These are phyloP conservation scores for Chaetodon trifasciatus DNA, from an alignment of 2,797 vertebrate genomes.

Conservation along the genomic window DNA sequence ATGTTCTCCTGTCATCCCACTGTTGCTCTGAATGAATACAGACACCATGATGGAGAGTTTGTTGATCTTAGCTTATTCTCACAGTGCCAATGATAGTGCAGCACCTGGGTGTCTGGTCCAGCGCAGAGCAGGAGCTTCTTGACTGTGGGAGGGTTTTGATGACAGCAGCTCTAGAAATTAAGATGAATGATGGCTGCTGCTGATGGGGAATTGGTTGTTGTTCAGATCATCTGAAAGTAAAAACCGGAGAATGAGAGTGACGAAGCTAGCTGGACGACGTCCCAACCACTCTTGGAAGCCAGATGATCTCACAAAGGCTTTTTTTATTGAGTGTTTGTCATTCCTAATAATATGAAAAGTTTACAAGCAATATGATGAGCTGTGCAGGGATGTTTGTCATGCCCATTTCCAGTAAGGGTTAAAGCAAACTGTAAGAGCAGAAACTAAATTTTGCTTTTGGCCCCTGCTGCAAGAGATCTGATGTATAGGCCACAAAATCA, in stretches of 20 bases:
- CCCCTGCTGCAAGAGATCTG: not conserved
- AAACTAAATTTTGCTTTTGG: not conserved
- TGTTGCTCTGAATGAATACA: not conserved
- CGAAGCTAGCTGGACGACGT: too few relatives aligned
- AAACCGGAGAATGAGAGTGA: not conserved
- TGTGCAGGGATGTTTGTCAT: not conserved
- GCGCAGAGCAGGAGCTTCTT: not conserved
- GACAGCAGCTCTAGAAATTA: too few relatives aligned
- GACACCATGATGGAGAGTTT: not conserved
- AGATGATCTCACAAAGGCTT: too few relatives aligned
- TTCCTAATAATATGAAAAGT: not conserved
- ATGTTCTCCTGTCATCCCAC: not conserved
- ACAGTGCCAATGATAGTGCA: not conserved
- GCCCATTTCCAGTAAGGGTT: too few relatives aligned
- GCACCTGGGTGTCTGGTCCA: not conserved
- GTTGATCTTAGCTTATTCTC: not conserved
- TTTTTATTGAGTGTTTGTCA: too few relatives aligned
- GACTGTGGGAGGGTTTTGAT: too few relatives aligned
- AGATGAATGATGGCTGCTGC: not conserved
- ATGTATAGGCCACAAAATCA: not conserved
- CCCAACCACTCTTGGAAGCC: too few relatives aligned
- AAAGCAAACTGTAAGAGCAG: not conserved
- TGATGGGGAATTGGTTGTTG: not conserved
- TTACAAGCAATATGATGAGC: not conserved
- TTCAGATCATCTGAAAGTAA: not conserved